A percentile compares a stretch with the other conserved stretches of the same genome.
phyloP scores from a whole-genome alignment of 2,113 vertebrate species.

The Corythaixoides concolor region DNA sequence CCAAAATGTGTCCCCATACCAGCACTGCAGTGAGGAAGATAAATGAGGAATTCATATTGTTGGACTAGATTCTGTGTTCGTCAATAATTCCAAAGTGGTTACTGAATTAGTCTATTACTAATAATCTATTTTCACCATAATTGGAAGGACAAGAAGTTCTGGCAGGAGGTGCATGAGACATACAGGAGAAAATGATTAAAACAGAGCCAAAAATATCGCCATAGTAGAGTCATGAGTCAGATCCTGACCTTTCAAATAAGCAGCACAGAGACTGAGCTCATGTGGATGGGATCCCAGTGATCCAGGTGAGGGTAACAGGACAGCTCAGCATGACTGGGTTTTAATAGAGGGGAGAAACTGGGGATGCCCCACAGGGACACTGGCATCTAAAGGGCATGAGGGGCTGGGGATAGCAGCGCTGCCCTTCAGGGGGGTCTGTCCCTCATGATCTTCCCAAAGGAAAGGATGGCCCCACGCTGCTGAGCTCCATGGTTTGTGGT shows the following conservation, averaged over 20 bases:
- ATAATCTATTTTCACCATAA: conserved; percentile 48
- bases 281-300: background rate
- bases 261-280: background rate
- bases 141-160: conserved; percentile 12
- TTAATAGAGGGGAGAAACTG: background rate
- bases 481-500: background rate
- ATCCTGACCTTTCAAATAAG: conserved; percentile 37
- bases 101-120: conserved; percentile 12
- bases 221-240: conserved; percentile 40
- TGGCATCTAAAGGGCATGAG: fast-evolving
- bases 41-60: background rate
- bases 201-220: conserved; percentile 42
- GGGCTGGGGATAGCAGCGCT: background rate
- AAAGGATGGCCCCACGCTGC: fast-evolving
- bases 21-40: background rate
- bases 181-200: conserved; percentile 48
- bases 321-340: background rate
- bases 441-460: background rate
- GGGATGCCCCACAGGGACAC: background rate
- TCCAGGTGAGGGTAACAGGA: background rate
- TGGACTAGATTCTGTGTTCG: background rate
- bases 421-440: background rate
- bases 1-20: background rate
- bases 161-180: background rate
- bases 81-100: conserved; percentile 15